Percentiles rank a stretch among this genome's conserved stretches.
phyloP scores from a whole-genome alignment of 1,140 invertebrate species.

The Drosophila subobscura region DNA sequence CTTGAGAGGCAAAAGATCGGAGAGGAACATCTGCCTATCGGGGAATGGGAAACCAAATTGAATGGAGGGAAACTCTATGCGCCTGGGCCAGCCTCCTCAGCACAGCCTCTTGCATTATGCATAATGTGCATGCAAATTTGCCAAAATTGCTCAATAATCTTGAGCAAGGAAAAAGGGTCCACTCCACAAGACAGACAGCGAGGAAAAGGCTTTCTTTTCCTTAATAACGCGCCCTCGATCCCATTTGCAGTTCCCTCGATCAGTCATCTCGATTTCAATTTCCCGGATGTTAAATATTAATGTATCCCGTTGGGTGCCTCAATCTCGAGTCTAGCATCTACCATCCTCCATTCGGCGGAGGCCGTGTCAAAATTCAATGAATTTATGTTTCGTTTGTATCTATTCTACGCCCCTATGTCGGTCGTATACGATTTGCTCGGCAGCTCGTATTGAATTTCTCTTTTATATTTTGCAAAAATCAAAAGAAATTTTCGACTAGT shows the following conservation, averaged over 20 bases:
- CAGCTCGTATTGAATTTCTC: constrained; percentile 45
- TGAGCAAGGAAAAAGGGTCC: constrained; percentile 7
- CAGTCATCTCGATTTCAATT: constrained; percentile 71
- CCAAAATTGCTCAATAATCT: constrained; percentile 72
- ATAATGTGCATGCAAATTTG: constrained; percentile 79
- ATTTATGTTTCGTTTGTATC: constrained; percentile 66
- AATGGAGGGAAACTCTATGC: constrained; percentile 25
- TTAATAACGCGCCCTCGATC: constrained; percentile 28
- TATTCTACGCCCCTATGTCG: constrained; percentile 53
- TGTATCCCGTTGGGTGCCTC: constrained; percentile 60
- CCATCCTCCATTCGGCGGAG: constrained; percentile 42
- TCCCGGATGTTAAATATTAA: constrained; percentile 76
- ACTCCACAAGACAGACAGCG: neutral
- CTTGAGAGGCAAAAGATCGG: constrained; percentile 17
- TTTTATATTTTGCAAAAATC: constrained; percentile 39
- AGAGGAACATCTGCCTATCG: constrained; percentile 50
- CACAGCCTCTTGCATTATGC: constrained; percentile 63
- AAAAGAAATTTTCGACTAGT: constrained; percentile 20
- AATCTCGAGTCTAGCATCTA: constrained; percentile 19
- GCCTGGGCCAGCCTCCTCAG: neutral
- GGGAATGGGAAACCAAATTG: constrained; percentile 5
- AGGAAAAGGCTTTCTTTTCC: constrained; percentile 39
- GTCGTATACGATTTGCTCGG: constrained; percentile 15
- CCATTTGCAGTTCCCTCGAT: constrained; percentile 62
- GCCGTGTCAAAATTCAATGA: constrained; percentile 74